Evolutionary conservation across 2,888 invertebrate species (phyloP).

Genomic region (Mesopsocus fuscifrons): DNA sequence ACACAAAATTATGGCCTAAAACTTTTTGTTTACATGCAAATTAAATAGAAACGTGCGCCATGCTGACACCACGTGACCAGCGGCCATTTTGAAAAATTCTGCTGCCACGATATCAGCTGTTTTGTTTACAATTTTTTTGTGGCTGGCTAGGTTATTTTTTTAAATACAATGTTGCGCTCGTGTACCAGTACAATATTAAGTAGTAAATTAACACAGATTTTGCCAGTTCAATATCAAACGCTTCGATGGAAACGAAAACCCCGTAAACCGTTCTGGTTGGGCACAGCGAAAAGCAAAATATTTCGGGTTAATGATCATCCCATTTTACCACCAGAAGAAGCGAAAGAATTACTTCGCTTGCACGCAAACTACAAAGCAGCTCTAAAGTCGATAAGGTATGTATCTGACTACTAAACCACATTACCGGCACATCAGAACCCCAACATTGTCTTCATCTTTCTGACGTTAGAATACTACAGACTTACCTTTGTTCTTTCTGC

Average conservation of each 20-base stretch:
- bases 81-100: too few relatives aligned
- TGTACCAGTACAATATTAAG: too few relatives aligned
- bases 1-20: too few relatives aligned
- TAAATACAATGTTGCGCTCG: too few relatives aligned
- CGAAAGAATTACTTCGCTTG: conserved; percentile 41
- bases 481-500: background rate
- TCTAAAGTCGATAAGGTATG: conserved; percentile 32
- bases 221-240: conserved; percentile 15
- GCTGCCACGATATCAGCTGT: too few relatives aligned
- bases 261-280: conserved; percentile 37
- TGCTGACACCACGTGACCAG: too few relatives aligned
- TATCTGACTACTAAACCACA: conserved; percentile 7
- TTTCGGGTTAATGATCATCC: conserved; percentile 46
- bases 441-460: conserved; percentile 5
- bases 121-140: too few relatives aligned
- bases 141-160: too few relatives aligned
- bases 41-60: too few relatives aligned
- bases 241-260: conserved; percentile 52
- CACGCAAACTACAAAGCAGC: conserved; percentile 45
- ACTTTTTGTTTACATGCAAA: too few relatives aligned
- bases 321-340: conserved; percentile 39
- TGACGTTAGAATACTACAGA: background rate
- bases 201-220: too few relatives aligned
- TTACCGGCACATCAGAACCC: background rate
- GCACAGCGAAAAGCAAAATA: conserved; percentile 59